Evolutionary conservation across 2,113 vertebrate species (phyloP).

Genomic region (Monarcha castaneiventris): DNA sequence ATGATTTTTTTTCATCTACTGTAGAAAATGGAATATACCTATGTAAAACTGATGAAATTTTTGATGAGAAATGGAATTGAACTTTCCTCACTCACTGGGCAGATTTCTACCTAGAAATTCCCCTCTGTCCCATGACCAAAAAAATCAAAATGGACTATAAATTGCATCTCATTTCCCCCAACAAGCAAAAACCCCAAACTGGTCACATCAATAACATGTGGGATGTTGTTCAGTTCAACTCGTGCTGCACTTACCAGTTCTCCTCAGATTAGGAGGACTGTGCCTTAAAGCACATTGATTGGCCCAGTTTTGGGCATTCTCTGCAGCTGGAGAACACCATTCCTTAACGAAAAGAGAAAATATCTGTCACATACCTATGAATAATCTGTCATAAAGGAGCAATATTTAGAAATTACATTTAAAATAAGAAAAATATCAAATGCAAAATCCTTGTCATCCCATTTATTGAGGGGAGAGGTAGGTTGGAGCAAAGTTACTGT

Average conservation of each 20-base stretch:
- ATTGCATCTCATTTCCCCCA: rapidly evolving
- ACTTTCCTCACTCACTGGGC: background rate
- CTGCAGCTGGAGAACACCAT: conserved; percentile 35
- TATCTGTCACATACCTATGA: background rate
- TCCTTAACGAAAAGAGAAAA: background rate
- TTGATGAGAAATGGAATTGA: background rate
- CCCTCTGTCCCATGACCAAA: background rate
- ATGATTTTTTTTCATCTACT: background rate
- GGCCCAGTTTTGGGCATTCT: conserved; percentile 47
- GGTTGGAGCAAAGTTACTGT: background rate
- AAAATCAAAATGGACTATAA: background rate
- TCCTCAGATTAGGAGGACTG: background rate
- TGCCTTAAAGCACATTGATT: background rate
- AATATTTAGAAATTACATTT: background rate
- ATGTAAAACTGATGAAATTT: background rate
- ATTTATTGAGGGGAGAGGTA: rapidly evolving
- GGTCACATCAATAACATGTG: background rate
- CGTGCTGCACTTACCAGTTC: conserved; percentile 8
- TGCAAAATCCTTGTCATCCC: background rate
- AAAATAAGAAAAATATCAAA: background rate
- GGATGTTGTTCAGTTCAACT: background rate
- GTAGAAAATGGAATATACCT: background rate
- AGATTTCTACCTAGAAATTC: background rate
- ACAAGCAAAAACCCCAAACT: background rate
- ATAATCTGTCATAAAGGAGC: background rate